Evolutionary conservation across 2,113 vertebrate genomes (phyloP).

Genomic region (Crotophaga sulcirostris): DNA sequence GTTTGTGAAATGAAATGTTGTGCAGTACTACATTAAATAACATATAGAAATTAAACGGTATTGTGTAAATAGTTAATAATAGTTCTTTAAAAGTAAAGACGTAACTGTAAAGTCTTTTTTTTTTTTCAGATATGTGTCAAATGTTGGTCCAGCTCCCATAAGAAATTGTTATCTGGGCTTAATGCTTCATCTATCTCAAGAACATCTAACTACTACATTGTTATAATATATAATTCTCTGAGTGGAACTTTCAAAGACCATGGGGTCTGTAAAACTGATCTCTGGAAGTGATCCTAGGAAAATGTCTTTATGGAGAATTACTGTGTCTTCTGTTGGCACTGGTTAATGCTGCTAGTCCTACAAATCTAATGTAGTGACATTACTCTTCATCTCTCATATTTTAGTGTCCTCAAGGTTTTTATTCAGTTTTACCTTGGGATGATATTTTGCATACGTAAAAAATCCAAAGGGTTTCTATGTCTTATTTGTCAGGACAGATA

Average conservation of each 20-base stretch:
- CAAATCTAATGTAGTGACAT: not conserved
- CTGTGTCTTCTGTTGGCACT: not conserved
- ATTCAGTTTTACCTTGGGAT: not conserved
- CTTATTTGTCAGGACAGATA: not conserved
- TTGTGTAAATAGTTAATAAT: not conserved
- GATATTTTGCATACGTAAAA: not conserved
- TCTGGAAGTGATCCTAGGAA: slow-evolving; percentile 1
- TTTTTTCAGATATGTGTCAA: not conserved
- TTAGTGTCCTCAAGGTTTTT: not conserved
- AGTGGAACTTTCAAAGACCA: not conserved
- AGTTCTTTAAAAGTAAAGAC: not conserved
- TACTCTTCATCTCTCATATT: not conserved
- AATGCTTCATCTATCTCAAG: not conserved
- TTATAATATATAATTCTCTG: not conserved
- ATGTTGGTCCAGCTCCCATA: not conserved
- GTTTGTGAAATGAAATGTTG: not conserved
- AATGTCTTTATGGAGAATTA: not conserved
- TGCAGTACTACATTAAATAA: not conserved
- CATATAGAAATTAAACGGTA: not conserved
- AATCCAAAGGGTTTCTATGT: not conserved
- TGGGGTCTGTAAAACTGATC: not conserved
- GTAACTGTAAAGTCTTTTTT: not conserved
- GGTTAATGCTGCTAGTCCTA: not conserved
- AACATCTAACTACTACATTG: not conserved
- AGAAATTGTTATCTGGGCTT: not conserved